Evolutionary conservation across 2,797 vertebrate species (phyloP), one percentile per base, ranked within the genome.

Genomic region (Acanthurus leucopareius): DNA sequence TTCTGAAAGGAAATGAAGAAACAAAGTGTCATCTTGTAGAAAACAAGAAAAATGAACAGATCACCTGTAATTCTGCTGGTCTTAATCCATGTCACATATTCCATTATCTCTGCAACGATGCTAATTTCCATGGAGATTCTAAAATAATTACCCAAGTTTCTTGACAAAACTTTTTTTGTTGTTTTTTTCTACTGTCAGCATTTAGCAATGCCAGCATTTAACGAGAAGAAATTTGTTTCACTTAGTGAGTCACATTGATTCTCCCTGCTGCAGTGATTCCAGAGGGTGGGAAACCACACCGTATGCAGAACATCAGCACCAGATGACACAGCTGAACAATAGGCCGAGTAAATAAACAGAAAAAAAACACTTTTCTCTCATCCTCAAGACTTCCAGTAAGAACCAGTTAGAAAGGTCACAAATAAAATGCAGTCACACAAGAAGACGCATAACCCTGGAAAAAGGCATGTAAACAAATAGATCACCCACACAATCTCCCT

Each of bases 211-310:
- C 66, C 78, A 85, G 75, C 78, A 73, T 75, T 85, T 75, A 73
- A 76, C 61, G 38, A 88, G 77, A 69, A 68, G 74, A 69, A 76
- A 92, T 92, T 91, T 69, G 85, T 90, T 94, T 90, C 80, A 94
- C 86, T 91, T 89, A 90, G 88, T 45, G 67, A 70, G 79, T 81
- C 78, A 72, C 84, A 90, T 91, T 89, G 89, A 92, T 89, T 91
- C 79, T 86, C 74, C 51, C 62, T 69, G 71, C 82, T 88, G 79
- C 71, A 77, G 69, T 86, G 75, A 87, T 83, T 86, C 77, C 75
- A 70, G 25, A 81, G 54, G 81, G 48, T 68, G 83, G 67, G 65
- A 71, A 87, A 79, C 81, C 56, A 79, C 61, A 68, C 42, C 3
- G 17, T 80, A 85, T 75, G 62, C 66, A 87, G 77, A 85, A 80